A percentile compares a stretch with the other conserved stretches of the same genome.
These are phyloP conservation scores for Noctilio leporinus DNA, from an alignment of 2,113 vertebrate species.

Conservation along the genomic window DNA sequence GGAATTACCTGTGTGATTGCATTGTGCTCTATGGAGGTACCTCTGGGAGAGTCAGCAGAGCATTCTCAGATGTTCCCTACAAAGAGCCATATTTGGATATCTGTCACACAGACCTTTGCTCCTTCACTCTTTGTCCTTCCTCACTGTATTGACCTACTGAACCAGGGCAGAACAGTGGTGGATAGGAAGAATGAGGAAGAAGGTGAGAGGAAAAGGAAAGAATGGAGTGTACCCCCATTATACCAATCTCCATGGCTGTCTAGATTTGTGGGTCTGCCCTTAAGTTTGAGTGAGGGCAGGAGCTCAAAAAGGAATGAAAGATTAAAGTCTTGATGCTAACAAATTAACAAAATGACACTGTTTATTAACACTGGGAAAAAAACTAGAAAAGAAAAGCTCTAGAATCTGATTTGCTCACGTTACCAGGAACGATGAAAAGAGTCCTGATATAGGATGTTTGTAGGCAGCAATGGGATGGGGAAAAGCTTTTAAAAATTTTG, in stretches of 20 bases:
- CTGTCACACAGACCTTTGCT: neutral
- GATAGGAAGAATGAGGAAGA: neutral
- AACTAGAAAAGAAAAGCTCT: neutral
- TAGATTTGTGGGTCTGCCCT: neutral
- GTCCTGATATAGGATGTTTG: neutral
- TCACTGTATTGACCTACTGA: neutral
- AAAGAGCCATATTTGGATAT: neutral
- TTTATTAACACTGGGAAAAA: neutral
- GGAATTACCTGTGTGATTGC: too few species aligned
- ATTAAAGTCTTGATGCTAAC: neutral
- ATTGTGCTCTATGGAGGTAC: neutral
- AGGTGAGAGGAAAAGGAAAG: neutral
- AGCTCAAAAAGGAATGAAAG: neutral
- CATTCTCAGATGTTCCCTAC: neutral
- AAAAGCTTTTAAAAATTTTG: neutral
- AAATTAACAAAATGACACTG: neutral
- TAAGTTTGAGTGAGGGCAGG: neutral
- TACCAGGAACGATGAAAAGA: neutral
- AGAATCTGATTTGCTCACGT: neutral
- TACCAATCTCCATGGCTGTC: fast-evolving
- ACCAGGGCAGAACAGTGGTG: neutral
- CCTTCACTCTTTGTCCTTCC: neutral
- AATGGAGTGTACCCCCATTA: fast-evolving
- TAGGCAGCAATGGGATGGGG: neutral
- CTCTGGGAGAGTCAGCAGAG: neutral